These are phyloP conservation scores for Lagocephalus sceleratus DNA, from an alignment of 2,797 vertebrate species.

Conservation along the genomic window DNA sequence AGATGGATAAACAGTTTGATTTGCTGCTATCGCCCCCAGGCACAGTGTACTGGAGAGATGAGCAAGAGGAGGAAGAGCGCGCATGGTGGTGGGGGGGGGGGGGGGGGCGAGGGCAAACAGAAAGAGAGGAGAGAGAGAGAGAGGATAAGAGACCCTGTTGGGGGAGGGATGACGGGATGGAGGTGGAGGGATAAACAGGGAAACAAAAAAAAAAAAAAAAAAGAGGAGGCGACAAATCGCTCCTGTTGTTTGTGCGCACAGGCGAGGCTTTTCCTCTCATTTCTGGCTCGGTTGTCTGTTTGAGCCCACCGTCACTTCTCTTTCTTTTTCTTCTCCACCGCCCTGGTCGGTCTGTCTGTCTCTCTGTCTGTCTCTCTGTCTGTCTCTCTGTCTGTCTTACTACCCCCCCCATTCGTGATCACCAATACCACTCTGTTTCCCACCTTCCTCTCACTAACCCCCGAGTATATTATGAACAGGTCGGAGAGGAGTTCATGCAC, in stretches of 20 bases:
- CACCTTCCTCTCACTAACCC: slow-evolving; percentile 63
- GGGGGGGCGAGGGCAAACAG: slow-evolving; percentile 63
- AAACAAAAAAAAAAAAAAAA: slow-evolving; percentile 65
- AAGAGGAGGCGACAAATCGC: slow-evolving; percentile 68
- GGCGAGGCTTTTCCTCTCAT: slow-evolving; percentile 41
- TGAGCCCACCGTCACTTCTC: slow-evolving; percentile 47
- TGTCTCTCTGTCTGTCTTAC: slow-evolving; percentile 31
- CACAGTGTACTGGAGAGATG: slow-evolving; percentile 83
- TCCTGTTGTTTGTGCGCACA: slow-evolving; percentile 54
- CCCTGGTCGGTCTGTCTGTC: slow-evolving; percentile 44
- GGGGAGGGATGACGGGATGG: slow-evolving; percentile 60
- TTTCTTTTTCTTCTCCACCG: slow-evolving; percentile 44
- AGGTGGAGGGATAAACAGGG: slow-evolving; percentile 67
- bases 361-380: slow-evolving; percentile 21
- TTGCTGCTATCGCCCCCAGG: slow-evolving; percentile 76
- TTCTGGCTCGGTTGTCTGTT: slow-evolving; percentile 49
- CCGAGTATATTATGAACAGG: slow-evolving; percentile 49
- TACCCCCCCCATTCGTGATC: slow-evolving; percentile 35
- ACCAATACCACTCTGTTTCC: slow-evolving; percentile 45
- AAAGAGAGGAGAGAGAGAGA: slow-evolving; percentile 60
- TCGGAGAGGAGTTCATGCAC: slow-evolving; percentile 36
- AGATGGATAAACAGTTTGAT: slow-evolving; percentile 82
- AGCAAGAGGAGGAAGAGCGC: slow-evolving; percentile 66
- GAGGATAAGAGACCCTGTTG: slow-evolving; percentile 69
- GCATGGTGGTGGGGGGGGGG: slow-evolving; percentile 46